phyloP scores from a whole-genome alignment of 1,140 invertebrate species.

The Drosophila oshimai region DNA sequence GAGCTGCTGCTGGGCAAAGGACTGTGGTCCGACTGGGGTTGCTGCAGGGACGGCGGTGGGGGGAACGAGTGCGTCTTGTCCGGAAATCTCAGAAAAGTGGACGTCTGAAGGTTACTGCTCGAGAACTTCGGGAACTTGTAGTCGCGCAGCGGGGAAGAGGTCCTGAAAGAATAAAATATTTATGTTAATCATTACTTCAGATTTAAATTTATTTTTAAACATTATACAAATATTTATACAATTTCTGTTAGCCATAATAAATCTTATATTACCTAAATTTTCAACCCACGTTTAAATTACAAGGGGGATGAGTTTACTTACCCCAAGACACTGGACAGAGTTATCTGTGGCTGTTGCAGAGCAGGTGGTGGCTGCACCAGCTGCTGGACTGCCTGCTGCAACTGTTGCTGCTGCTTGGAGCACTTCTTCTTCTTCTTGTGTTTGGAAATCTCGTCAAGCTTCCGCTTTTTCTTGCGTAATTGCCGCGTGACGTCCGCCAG shows the following conservation, averaged over 20 bases:
- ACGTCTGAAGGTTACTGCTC: slow-evolving; percentile 62
- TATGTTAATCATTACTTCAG: not conserved
- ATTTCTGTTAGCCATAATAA: too few species aligned
- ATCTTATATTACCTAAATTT: too few species aligned
- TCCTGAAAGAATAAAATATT: not conserved
- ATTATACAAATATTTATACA: too few species aligned
- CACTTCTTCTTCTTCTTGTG: slow-evolving; percentile 78
- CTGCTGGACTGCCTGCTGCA: slow-evolving; percentile 18
- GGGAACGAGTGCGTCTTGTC: slow-evolving; percentile 73
- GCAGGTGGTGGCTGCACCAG: slow-evolving; percentile 10
- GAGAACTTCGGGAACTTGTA: slow-evolving; percentile 75
- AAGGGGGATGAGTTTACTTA: slow-evolving; percentile 18
- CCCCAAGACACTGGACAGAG: slow-evolving; percentile 59
- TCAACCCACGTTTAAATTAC: too few species aligned
- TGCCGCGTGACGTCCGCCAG: slow-evolving; percentile 91
- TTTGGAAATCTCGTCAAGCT: slow-evolving; percentile 88
- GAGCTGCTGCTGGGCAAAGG: slow-evolving; percentile 53
- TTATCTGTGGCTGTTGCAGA: slow-evolving; percentile 60
- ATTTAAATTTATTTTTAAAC: too few species aligned
- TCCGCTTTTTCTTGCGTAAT: slow-evolving; percentile 92
- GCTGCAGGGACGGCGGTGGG: slow-evolving; percentile 56
- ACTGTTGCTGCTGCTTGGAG: slow-evolving; percentile 52
- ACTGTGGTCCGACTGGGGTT: slow-evolving; percentile 34
- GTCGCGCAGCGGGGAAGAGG: slow-evolving; percentile 65
- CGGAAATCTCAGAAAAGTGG: slow-evolving; percentile 68